Percentiles rank a stretch among this genome's conserved stretches.
Conservation (phyloP, 2,888 invertebrate species). For the Stenichneumon culpator region DNA sequence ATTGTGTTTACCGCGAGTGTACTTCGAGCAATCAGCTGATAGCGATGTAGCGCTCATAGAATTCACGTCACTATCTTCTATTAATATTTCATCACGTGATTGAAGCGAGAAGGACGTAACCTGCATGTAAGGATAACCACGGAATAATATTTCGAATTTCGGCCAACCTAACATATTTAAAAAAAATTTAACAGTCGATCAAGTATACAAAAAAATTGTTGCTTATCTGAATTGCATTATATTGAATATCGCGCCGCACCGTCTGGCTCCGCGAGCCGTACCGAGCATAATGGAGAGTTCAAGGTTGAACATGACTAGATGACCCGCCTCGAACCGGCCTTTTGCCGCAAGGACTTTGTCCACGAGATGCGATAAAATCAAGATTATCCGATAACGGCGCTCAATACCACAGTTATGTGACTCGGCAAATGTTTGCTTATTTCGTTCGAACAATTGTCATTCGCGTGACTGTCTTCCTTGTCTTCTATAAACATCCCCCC, state of each 20-base stretch:
- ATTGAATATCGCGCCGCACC: not conserved
- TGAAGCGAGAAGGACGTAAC: not conserved
- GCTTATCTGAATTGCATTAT: not conserved
- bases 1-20: not conserved
- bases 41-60: slow-evolving; percentile 1
- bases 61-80: slow-evolving; percentile 11
- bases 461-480: not conserved
- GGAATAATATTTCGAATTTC: not conserved
- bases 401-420: not conserved
- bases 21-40: not conserved
- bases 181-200: not conserved
- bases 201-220: not conserved
- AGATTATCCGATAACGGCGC: slow-evolving; percentile 7
- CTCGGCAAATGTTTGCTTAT: not conserved
- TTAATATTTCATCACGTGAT: slow-evolving; percentile 22
- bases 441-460: slow-evolving; percentile 10
- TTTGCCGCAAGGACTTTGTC: not conserved
- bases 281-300: not conserved
- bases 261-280: not conserved
- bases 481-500: not conserved
- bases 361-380: not conserved
- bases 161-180: not conserved
- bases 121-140: not conserved
- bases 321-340: not conserved
- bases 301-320: not conserved